These are phyloP conservation scores for Tenrec ecaudatus DNA, from an alignment of 2,113 vertebrate genomes.

Conservation along the genomic window DNA sequence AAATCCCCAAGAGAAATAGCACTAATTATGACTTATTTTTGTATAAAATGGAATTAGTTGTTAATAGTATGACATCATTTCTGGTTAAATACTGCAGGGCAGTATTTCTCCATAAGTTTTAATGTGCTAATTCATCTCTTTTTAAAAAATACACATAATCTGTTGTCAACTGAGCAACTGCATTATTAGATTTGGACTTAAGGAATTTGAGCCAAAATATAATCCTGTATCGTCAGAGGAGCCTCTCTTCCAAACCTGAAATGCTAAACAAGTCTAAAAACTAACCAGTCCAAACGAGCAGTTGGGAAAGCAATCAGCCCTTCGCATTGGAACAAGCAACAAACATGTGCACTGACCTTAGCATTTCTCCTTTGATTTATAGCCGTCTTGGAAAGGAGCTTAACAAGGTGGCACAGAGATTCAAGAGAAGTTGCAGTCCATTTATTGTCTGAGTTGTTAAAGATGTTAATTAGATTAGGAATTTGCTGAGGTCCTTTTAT, in stretches of 20 bases:
- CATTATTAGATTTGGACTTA: slow-evolving; percentile 60
- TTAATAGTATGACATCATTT: not conserved
- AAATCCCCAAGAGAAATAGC: not conserved
- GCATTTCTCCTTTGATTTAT: slow-evolving; percentile 86
- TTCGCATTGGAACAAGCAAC: slow-evolving; percentile 77
- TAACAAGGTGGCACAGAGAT: slow-evolving; percentile 82
- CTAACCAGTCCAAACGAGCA: slow-evolving; percentile 82
- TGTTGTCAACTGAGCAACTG: slow-evolving; percentile 62
- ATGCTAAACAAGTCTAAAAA: slow-evolving; percentile 77
- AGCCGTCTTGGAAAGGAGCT: slow-evolving; percentile 80
- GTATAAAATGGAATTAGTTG: not conserved
- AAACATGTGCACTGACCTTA: slow-evolving; percentile 79
- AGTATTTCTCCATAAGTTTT: not conserved
- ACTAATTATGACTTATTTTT: not conserved
- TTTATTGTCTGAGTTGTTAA: slow-evolving; percentile 83
- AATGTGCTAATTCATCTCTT: slow-evolving; percentile 37
- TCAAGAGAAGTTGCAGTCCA: slow-evolving; percentile 81
- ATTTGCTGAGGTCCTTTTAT: slow-evolving; percentile 81
- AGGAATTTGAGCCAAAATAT: slow-evolving; percentile 68
- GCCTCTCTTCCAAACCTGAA: slow-evolving; percentile 71
- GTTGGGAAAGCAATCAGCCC: slow-evolving; percentile 88
- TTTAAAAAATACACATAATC: slow-evolving; percentile 21
- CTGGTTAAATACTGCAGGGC: slow-evolving; percentile 48
- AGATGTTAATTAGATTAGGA: slow-evolving; percentile 88
- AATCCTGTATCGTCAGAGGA: slow-evolving; percentile 68